A percentile compares a stretch with the other conserved stretches of the same genome.
Evolutionary conservation across 2,888 invertebrate genomes (phyloP).

Genomic region (Globia sparganii): DNA sequence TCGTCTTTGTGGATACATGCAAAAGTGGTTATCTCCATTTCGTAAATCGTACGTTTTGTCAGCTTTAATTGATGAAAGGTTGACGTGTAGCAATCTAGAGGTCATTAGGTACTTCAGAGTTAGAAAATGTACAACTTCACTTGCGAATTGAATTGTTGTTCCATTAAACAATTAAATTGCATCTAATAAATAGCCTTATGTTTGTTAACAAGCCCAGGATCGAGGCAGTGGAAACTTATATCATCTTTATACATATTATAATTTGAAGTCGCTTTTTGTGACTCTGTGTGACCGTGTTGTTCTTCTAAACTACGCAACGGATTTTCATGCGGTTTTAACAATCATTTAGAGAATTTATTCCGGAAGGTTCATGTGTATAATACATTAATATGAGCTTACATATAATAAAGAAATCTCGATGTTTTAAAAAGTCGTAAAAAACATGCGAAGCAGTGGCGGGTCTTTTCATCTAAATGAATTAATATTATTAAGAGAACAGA

Average conservation of each 20-base stretch:
- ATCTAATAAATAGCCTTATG: too few species aligned
- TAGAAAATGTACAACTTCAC: neutral
- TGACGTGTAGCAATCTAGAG: neutral
- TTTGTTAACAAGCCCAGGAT: neutral
- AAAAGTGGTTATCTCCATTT: neutral
- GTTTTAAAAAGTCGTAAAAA: neutral
- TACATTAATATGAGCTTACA: neutral
- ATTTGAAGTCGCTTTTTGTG: too few species aligned
- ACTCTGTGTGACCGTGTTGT: neutral
- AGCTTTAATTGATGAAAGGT: neutral
- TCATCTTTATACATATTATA: neutral
- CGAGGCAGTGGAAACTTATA: neutral
- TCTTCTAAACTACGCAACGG: neutral
- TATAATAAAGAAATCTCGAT: too few species aligned
- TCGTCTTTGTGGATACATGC: too few species aligned
- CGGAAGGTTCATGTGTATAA: neutral
- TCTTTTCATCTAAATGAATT: too few species aligned
- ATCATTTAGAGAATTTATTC: neutral
- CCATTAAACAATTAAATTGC: conserved; percentile 6
- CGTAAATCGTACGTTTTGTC: neutral
- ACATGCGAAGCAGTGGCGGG: neutral
- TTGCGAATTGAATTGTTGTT: too few species aligned
- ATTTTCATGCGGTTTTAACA: neutral
- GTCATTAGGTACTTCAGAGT: neutral
- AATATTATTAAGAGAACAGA: too few species aligned